phyloP scores from a whole-genome alignment of 2,113 vertebrate species.

The Catharus fuscescens region DNA sequence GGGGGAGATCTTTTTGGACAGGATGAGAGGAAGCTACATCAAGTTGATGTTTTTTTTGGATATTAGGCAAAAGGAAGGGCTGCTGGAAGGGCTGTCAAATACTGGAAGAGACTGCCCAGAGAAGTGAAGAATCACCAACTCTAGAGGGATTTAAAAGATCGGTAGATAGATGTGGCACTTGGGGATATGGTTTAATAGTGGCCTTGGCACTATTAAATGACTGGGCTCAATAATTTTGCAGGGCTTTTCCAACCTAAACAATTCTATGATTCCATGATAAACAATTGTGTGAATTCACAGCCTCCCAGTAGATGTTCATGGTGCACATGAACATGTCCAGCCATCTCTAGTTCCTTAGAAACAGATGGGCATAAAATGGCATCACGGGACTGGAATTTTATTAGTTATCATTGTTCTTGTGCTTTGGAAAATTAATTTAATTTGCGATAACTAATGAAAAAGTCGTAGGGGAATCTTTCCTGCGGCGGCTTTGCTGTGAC shows the following conservation, averaged over 20 bases:
- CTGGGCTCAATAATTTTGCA: neutral
- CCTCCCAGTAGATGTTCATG: neutral
- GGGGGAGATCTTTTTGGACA: neutral
- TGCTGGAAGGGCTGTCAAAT: neutral
- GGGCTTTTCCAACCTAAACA: neutral
- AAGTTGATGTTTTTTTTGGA: neutral
- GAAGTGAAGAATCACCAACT: neutral
- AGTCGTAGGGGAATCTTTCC: neutral
- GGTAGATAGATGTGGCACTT: neutral
- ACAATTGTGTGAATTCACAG: accelerated
- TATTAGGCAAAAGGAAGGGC: neutral
- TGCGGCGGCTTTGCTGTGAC: accelerated
- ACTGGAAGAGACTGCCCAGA: neutral
- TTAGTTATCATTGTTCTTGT: neutral
- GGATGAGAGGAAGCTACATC: neutral
- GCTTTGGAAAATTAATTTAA: constrained; percentile 39
- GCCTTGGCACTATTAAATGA: neutral
- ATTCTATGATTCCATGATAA: neutral
- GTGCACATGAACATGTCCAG: neutral
- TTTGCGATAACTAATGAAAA: constrained; percentile 8
- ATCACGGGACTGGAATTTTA: neutral
- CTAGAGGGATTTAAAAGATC: neutral
- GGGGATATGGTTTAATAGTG: neutral
- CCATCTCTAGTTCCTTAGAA: neutral
- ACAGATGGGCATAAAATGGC: neutral